A percentile compares a stretch with the other conserved stretches of the same genome.
These are phyloP conservation scores for Florisuga fusca DNA, from an alignment of 2,797 vertebrate species.

Conservation along the genomic window DNA sequence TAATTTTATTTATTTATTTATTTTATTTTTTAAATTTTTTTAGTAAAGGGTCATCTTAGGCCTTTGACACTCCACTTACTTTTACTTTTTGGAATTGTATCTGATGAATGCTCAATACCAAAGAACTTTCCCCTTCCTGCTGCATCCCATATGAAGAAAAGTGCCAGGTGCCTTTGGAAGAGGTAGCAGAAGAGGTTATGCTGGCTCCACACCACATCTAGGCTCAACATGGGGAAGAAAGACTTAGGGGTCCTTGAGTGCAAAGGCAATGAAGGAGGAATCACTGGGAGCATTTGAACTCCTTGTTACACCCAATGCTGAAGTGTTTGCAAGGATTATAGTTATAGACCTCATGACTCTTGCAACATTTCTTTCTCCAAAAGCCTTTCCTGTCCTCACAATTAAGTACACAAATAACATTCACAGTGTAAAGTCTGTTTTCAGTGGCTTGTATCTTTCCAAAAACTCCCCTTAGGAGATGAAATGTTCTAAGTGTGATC, in stretches of 20 bases:
- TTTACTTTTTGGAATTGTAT: background rate
- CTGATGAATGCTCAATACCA: background rate
- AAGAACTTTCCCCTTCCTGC: background rate
- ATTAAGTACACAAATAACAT: background rate
- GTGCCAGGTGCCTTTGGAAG: background rate
- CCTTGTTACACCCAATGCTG: background rate
- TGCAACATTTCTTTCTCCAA: background rate
- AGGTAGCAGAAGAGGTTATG: background rate
- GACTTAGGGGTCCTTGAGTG: background rate
- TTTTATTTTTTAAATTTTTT: background rate
- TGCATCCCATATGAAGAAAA: background rate
- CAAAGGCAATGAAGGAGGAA: background rate
- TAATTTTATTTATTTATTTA: too few relatives aligned
- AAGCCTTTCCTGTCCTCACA: background rate
- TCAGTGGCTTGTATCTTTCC: background rate
- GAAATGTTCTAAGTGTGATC: background rate
- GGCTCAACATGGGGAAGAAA: background rate
- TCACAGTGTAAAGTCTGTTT: slow-evolving; percentile 18
- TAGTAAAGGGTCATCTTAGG: background rate
- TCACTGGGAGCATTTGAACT: background rate
- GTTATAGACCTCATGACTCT: background rate
- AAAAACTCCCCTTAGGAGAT: background rate
- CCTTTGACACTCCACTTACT: background rate
- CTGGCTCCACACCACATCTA: background rate
- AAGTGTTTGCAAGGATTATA: background rate